Evolutionary conservation across 1,140 invertebrate genomes (phyloP).

Genomic region (Drosophila ercepeae): DNA sequence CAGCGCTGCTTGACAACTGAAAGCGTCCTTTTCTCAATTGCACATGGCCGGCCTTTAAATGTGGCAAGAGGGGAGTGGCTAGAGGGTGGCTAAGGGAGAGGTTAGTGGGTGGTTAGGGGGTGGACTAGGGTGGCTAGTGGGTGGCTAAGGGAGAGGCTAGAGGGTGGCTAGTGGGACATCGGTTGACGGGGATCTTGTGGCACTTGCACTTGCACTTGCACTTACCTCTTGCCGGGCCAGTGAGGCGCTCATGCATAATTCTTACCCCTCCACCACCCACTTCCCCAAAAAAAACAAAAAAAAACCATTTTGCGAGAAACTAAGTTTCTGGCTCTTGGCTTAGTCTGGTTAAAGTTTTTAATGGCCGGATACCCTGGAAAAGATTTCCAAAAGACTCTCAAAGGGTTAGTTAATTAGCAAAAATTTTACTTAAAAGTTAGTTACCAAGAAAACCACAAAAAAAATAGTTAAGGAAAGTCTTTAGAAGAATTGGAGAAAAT

Average conservation of each 20-base stretch:
- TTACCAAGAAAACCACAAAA: too few species aligned
- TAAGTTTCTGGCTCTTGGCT: background rate
- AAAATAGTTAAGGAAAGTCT: too few species aligned
- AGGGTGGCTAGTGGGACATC: too few species aligned
- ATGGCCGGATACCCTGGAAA: background rate
- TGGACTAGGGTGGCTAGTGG: background rate
- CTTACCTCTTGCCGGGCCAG: constrained; percentile 35
- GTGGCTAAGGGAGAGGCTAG: too few species aligned
- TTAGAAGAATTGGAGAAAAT: too few species aligned
- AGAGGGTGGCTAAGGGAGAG: too few species aligned
- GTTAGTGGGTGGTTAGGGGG: too few species aligned
- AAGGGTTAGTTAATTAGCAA: too few species aligned
- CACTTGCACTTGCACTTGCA: constrained; percentile 28
- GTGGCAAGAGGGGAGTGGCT: background rate
- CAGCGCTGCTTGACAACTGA: constrained; percentile 32
- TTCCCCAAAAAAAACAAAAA: background rate
- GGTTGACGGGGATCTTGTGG: constrained; percentile 3
- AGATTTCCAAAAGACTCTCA: too few species aligned
- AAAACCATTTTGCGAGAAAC: constrained; percentile 50
- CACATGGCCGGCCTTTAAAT: constrained; percentile 22
- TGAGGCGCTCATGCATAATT: constrained; percentile 65
- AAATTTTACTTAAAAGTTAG: too few species aligned
- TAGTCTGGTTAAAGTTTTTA: background rate
- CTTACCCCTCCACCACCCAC: background rate
- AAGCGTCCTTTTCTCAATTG: constrained; percentile 50